Evolutionary conservation across 2,113 vertebrate species (phyloP), one percentile per base, ranked within the genome.

Genomic region (Elephas maximus): DNA sequence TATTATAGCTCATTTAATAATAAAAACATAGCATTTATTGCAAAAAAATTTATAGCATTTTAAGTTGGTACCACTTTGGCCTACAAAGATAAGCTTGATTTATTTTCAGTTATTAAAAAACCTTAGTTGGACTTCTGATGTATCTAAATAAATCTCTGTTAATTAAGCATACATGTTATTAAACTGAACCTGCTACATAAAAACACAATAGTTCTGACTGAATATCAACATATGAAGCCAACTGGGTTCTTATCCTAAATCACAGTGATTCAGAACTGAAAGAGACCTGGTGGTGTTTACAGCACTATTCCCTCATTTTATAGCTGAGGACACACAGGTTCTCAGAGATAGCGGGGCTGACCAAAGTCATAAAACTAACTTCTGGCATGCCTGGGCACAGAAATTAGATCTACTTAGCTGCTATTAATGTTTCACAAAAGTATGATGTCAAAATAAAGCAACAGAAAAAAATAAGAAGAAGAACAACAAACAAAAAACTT

Each of bases 41-140:
- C 77, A 51, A 95, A 51, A 95, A 93, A 53, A 84, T 92, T 33
- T 84, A 11, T 28, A 90, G 90, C 83, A 88, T 92, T 90, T 88
- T 20, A 44, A 93, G 28, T 62, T 90, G 79, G 23, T 91, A 92
- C 14, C 79, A 94, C 37, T 88, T 79, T 73, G n/a, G 21, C 45
- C 86, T 93, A 17, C 15, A 94, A 92, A 97, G 77, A 93, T 77
- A 94, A 91, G 69, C 81, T 93, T 89, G 37, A 63, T 80, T 91
- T 93, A 77, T 51, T 93, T 94, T 86, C 45, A 91, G 76, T 94
- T 85, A 95, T 69, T 93, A 74, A 88, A 93, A 88, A 63, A 53
- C 65, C 37, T 96, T 76, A 74, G 63, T 37, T 85, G 33, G 21
- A 20, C 93, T 95, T 88, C 44, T 88, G 11, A 62, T 41, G 33